phyloP scores from a whole-genome alignment of 2,113 vertebrate genomes.

The Varanus salvator region DNA sequence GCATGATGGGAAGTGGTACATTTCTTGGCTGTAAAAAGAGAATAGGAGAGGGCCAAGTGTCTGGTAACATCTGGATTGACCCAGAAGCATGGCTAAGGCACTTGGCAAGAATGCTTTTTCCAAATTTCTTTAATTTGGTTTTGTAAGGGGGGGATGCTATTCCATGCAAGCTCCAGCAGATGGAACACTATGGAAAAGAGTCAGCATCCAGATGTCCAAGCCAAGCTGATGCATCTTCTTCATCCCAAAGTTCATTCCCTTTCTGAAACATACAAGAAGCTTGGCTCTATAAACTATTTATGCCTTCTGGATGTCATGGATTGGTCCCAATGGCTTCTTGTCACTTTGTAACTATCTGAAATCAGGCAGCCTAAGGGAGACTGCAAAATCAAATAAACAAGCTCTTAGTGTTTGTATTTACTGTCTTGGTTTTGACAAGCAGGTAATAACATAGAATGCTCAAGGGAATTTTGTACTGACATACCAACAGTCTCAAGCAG shows the following conservation, averaged over 20 bases:
- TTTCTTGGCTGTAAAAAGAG: too few species aligned
- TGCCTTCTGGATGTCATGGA: accelerated
- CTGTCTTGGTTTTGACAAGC: not conserved
- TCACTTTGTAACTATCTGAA: not conserved
- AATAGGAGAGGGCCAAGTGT: not conserved
- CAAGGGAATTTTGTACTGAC: not conserved
- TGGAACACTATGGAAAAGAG: not conserved
- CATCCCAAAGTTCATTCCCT: not conserved
- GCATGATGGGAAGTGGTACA: not conserved
- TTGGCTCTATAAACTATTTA: not conserved
- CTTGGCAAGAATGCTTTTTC: not conserved
- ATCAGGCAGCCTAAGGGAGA: not conserved
- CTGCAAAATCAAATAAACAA: slow-evolving; percentile 13
- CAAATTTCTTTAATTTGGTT: not conserved
- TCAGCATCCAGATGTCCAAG: not conserved
- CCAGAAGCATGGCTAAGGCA: not conserved
- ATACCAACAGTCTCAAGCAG: not conserved
- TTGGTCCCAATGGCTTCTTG: not conserved
- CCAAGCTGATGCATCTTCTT: not conserved
- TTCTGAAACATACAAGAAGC: not conserved
- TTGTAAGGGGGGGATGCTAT: not conserved
- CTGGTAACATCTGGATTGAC: not conserved
- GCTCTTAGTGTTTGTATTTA: not conserved
- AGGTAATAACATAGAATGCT: not conserved
- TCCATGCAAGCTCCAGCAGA: not conserved